phyloP scores from a whole-genome alignment of 2,888 invertebrate species.

The Polydrusus tereticollis region DNA sequence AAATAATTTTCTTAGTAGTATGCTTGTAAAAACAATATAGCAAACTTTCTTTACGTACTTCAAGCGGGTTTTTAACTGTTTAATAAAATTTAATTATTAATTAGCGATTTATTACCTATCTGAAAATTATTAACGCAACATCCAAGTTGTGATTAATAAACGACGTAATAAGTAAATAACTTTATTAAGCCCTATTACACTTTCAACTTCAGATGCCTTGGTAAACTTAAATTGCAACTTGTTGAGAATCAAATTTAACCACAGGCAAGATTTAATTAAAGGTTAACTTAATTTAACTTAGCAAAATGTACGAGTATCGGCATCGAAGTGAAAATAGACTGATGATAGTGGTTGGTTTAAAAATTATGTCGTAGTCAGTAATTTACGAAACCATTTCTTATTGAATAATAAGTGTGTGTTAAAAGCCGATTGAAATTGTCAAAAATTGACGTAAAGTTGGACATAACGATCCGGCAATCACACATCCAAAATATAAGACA shows the following conservation, averaged over 20 bases:
- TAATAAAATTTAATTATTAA: neutral
- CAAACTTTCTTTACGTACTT: no score
- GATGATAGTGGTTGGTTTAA: neutral
- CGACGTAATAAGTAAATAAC: constrained; percentile 15
- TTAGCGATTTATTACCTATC: neutral
- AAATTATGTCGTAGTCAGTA: neutral
- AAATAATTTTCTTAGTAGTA: no score
- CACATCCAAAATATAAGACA: no score
- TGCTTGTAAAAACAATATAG: no score
- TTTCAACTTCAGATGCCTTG: constrained; percentile 19
- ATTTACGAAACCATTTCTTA: no score
- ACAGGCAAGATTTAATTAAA: constrained; percentile 46
- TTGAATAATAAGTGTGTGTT: no score
- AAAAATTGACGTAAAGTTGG: no score
- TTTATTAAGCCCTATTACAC: constrained; percentile 31
- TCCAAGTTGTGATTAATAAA: neutral
- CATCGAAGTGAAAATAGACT: neutral
- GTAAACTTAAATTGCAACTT: constrained; percentile 46
- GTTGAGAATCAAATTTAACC: constrained; percentile 44
- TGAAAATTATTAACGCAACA: neutral
- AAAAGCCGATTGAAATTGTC: no score
- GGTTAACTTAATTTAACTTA: constrained; percentile 44
- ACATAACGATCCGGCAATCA: no score
- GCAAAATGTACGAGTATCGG: constrained; percentile 5
- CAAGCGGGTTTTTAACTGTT: neutral